Percentiles rank a stretch among this genome's conserved stretches.
phyloP scores from a whole-genome alignment of 2,797 vertebrate species.

The Sternotherus odoratus region DNA sequence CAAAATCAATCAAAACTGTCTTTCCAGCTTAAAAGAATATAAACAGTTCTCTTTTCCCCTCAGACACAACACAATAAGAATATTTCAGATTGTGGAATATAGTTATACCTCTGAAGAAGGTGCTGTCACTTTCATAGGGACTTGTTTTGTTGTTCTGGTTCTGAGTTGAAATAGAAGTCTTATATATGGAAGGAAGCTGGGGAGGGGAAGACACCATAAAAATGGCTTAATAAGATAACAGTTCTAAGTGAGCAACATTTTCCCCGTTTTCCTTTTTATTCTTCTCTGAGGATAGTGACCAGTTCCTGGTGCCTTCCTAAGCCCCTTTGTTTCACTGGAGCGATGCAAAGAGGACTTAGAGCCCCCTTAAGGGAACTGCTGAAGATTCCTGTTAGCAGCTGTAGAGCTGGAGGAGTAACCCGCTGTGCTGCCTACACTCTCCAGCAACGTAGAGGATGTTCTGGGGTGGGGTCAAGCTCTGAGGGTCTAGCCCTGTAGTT shows the following conservation, averaged over 20 bases:
- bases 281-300: neutral
- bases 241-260: rapidly evolving
- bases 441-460: neutral
- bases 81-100: slow-evolving; percentile 34
- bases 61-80: neutral
- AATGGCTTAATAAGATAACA: neutral
- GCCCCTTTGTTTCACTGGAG: neutral
- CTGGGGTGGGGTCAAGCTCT: neutral
- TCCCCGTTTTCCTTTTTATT: neutral
- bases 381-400: neutral
- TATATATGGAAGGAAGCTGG: neutral
- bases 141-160: neutral
- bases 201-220: neutral
- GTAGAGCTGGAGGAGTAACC: neutral
- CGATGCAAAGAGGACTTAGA: rapidly evolving
- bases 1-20: slow-evolving; percentile 31
- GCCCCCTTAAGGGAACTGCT: neutral
- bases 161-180: neutral
- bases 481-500: slow-evolving; percentile 25
- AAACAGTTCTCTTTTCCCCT: neutral
- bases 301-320: neutral
- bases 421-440: neutral
- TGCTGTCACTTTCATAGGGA: neutral
- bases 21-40: neutral
- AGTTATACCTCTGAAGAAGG: slow-evolving; percentile 38